Evolutionary conservation across 2,888 invertebrate species (phyloP), one percentile per base, ranked within the genome.

Genomic region (Euplexia lucipara): DNA sequence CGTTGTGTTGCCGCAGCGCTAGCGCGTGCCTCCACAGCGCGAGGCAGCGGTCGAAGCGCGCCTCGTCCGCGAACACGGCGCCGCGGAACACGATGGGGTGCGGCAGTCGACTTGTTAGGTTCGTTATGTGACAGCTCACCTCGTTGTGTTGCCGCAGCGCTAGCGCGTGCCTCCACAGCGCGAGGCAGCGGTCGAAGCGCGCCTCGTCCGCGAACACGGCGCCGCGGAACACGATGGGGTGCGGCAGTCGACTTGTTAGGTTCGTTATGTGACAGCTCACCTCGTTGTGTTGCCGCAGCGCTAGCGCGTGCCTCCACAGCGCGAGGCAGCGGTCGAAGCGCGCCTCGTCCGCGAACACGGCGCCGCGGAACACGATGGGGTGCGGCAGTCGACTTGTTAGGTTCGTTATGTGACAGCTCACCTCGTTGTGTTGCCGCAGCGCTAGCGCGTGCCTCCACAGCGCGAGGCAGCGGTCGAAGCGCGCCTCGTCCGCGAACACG

Each of bases 11-110:
- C 22, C 45, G 22, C 20, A 99, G 92, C 76, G 96, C 95, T 49
- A 99, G 95, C 14, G 98, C 98, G 90, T 98, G 98, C 78, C 97
- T 93, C 99, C 99, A 99, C 10, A 99, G 94, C 75, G 97, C 97
- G 67, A 98, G 97, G 88, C 99, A 98, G 82, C 98, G 96, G 86
- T 97, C 97, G 92, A 98, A 99, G 18, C 97, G 96, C 16, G 97
- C 97, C 86, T 97, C 97, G 92, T 99, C 99, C 0, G 99, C 99
- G 96, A 98, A 99, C 74, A 22, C 22, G 20, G 22, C 22, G 44
- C 22, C 22, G 14, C 18, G 98, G 97, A 74, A 45, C 48, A 98
- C 96, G 92, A 98, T 97, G 12, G 97, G 97, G 98, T 97, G 14
- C 97, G 97, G 16, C 3, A 30, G 30, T n/a, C 9, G n/a, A 16